Conservation (phyloP, 2,113 vertebrate genomes). For the Chinchilla lanigera region DNA sequence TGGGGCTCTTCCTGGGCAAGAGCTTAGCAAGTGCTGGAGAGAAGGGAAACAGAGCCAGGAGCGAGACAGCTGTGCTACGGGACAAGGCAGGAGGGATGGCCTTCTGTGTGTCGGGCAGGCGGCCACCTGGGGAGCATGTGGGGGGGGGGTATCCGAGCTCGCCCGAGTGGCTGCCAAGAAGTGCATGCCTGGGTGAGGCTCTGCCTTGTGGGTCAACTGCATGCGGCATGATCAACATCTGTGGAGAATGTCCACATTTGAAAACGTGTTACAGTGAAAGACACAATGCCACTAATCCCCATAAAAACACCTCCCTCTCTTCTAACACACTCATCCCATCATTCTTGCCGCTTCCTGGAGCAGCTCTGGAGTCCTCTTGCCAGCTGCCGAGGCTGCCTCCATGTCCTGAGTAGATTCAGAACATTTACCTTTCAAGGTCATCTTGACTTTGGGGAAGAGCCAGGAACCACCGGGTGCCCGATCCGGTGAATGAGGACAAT, state of each 20-base stretch:
- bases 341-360: background rate
- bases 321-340: background rate
- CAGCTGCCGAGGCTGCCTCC: background rate
- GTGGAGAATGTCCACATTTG: background rate
- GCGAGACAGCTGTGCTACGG: background rate
- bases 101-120: background rate
- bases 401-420: background rate
- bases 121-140: background rate
- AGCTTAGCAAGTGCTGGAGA: background rate
- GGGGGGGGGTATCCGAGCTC: accelerated
- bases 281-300: background rate
- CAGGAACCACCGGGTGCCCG: background rate
- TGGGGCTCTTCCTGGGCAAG: background rate
- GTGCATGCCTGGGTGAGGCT: background rate
- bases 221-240: background rate
- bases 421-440: background rate
- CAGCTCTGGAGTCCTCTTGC: background rate
- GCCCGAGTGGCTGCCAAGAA: background rate
- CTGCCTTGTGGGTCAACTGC: accelerated
- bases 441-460: background rate
- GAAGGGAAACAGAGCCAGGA: background rate
- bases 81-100: background rate
- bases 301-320: background rate
- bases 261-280: background rate
- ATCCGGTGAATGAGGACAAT: background rate